Percentiles rank a stretch among this genome's conserved stretches.
phyloP scores from a whole-genome alignment of 53 echinoderm and acorn worm species.

The Apostichopus leukothele region DNA sequence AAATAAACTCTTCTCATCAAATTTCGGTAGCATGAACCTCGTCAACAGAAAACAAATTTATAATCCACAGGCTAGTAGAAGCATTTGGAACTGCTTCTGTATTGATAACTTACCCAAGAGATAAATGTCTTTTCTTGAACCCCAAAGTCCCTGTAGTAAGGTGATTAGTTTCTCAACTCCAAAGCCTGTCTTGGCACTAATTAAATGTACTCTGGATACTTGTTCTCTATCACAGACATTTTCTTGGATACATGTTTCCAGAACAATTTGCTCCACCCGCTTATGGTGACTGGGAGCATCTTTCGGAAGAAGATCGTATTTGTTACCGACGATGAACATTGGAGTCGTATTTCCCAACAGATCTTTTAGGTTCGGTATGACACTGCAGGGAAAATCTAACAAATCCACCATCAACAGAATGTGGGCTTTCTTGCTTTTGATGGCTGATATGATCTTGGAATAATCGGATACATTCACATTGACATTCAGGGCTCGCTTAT shows the following conservation, averaged over 20 bases:
- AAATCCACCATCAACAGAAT: constrained; percentile 86
- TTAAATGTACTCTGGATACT: constrained; percentile 64
- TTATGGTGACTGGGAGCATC: constrained; percentile 67
- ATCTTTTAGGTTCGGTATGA: constrained; percentile 76
- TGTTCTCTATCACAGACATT: constrained; percentile 67
- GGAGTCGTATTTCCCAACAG: constrained; percentile 57
- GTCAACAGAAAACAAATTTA: too few species aligned
- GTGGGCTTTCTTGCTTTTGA: constrained; percentile 66
- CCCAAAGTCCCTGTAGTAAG: constrained; percentile 67
- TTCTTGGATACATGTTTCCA: constrained; percentile 65
- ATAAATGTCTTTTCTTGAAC: constrained; percentile 75
- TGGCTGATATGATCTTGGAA: constrained; percentile 64
- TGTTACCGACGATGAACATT: constrained; percentile 85
- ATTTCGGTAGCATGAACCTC: too few species aligned
- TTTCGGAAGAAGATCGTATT: constrained; percentile 82
- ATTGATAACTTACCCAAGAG: constrained; percentile 63
- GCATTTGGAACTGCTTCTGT: too few species aligned
- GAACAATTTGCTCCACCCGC: constrained; percentile 61
- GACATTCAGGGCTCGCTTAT: constrained; percentile 72
- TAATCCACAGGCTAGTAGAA: too few species aligned
- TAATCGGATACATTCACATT: constrained; percentile 68
- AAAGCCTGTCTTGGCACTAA: constrained; percentile 91
- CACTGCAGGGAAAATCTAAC: constrained; percentile 88
- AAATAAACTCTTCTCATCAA: too few species aligned
- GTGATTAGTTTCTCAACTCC: constrained; percentile 81